phyloP scores from a whole-genome alignment of 2,797 vertebrate genomes.

The Esox lucius region DNA sequence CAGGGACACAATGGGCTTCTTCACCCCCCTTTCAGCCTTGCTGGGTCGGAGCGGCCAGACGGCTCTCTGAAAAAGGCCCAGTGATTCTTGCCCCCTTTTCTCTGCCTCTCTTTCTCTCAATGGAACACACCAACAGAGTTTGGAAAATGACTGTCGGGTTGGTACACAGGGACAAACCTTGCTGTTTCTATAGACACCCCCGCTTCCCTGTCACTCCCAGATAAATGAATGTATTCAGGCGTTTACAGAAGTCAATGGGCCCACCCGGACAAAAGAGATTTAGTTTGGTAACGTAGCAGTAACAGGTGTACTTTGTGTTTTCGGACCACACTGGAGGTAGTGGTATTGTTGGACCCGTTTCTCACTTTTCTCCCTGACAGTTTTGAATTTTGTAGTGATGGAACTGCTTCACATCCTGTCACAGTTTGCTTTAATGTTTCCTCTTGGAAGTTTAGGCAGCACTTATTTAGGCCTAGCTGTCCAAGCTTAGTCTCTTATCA shows the following conservation, averaged over 20 bases:
- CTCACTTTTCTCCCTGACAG: constrained; percentile 34
- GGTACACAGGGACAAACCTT: constrained; percentile 66
- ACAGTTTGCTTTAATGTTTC: constrained; percentile 21
- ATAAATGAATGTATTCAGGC: constrained; percentile 67
- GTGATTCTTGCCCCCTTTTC: constrained; percentile 76
- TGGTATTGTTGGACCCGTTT: constrained; percentile 28
- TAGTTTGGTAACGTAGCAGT: constrained; percentile 69
- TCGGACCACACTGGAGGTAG: constrained; percentile 60
- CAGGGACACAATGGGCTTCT: constrained; percentile 72
- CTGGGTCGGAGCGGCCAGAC: constrained; percentile 74
- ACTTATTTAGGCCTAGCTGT: constrained; percentile 14
- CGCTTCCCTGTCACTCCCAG: constrained; percentile 39
- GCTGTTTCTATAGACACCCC: constrained; percentile 55
- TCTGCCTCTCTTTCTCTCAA: constrained; percentile 65
- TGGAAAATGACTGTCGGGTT: constrained; percentile 74
- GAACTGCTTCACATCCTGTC: constrained; percentile 32
- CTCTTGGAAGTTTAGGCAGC: constrained; percentile 11
- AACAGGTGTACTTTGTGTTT: constrained; percentile 73
- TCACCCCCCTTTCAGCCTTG: constrained; percentile 73
- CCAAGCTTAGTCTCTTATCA: constrained; percentile 23
- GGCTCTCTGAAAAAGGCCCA: constrained; percentile 66
- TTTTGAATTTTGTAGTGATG: constrained; percentile 34
- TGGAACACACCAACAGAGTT: constrained; percentile 73
- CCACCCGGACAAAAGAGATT: constrained; percentile 72
- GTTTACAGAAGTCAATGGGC: constrained; percentile 70